Percentiles rank a stretch among this genome's conserved stretches.
Conservation (phyloP, 2,113 vertebrate species). For the Plecturocebus donacophilus region DNA sequence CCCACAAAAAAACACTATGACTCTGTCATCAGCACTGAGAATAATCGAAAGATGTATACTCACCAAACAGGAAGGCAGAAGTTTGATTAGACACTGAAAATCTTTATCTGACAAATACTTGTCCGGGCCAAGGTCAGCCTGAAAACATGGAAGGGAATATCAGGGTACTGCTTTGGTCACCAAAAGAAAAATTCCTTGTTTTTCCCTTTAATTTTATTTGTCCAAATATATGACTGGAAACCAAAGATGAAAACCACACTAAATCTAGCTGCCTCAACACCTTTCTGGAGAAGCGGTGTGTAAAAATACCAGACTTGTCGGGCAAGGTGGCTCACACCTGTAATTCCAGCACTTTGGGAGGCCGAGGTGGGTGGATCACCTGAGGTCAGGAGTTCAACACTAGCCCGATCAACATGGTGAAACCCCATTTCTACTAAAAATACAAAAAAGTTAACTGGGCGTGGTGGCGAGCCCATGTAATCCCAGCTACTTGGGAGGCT, state of each 20-base stretch:
- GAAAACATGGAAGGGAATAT: slow-evolving; percentile 70
- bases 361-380: too few species aligned
- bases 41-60: slow-evolving; percentile 79
- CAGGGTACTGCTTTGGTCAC: not conserved
- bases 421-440: too few species aligned
- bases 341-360: too few species aligned
- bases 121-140: slow-evolving; percentile 98
- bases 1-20: not conserved
- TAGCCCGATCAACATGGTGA: too few species aligned
- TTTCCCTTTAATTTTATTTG: not conserved
- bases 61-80: slow-evolving; percentile 92
- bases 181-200: slow-evolving; percentile 10
- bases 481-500: too few species aligned
- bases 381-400: too few species aligned
- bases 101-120: slow-evolving; percentile 98
- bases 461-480: too few species aligned
- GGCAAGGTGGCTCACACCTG: too few species aligned
- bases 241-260: slow-evolving; percentile 22
- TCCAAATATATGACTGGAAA: slow-evolving; percentile 12
- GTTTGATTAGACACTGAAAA: slow-evolving; percentile 94
- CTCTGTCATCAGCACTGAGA: not conserved
- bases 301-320: not conserved
- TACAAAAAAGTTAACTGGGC: too few species aligned
- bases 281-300: not conserved
- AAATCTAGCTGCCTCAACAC: not conserved